Conservation (phyloP, 2,888 invertebrate species). For the Lasioglossum villosulum region DNA sequence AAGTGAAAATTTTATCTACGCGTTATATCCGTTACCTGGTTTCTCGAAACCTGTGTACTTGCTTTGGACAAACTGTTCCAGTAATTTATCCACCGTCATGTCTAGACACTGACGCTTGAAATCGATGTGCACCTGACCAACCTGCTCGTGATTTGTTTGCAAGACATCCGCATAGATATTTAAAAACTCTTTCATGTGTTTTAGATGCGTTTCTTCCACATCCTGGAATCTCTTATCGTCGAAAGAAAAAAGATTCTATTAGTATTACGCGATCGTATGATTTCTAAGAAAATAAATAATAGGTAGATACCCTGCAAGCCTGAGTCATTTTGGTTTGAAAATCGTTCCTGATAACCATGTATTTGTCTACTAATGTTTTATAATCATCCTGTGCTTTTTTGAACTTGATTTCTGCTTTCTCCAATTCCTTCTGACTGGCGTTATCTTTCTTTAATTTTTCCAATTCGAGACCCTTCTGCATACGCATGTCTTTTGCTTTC, state of each 20-base stretch:
- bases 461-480: slow-evolving; percentile 93
- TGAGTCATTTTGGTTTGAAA: slow-evolving; percentile 98
- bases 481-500: slow-evolving; percentile 96
- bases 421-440: slow-evolving; percentile 95
- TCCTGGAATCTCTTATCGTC: slow-evolving; percentile 93
- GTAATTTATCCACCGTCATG: slow-evolving; percentile 95
- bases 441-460: slow-evolving; percentile 96
- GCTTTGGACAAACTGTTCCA: slow-evolving; percentile 95
- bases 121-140: slow-evolving; percentile 96
- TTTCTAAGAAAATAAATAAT: slow-evolving; percentile 54
- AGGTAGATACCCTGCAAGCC: slow-evolving; percentile 90
- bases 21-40: slow-evolving; percentile 88
- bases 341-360: slow-evolving; percentile 94
- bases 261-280: background rate
- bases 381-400: slow-evolving; percentile 98
- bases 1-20: background rate
- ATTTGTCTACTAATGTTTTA: slow-evolving; percentile 95
- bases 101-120: slow-evolving; percentile 96
- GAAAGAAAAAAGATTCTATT: slow-evolving; percentile 64
- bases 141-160: slow-evolving; percentile 95
- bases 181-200: slow-evolving; percentile 98
- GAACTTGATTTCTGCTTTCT: slow-evolving; percentile 96
- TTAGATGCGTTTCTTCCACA: slow-evolving; percentile 95
- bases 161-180: slow-evolving; percentile 94
- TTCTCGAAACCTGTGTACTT: slow-evolving; percentile 97